Evolutionary conservation across 2,888 invertebrate species (phyloP).

Genomic region (Coelogynopora nodosa): DNA sequence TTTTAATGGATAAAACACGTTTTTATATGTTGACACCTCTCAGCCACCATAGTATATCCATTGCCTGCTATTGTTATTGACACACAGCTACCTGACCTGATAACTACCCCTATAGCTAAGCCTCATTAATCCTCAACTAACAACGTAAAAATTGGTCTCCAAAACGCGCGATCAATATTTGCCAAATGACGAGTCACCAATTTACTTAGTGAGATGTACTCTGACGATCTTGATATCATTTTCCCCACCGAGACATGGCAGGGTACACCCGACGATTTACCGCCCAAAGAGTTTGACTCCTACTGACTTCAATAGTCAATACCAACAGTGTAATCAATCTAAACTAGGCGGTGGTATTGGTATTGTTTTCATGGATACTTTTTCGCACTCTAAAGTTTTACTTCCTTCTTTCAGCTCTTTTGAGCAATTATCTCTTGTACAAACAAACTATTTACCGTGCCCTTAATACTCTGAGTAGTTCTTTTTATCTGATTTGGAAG

Average conservation of each 20-base stretch:
- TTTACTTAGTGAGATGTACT: not conserved
- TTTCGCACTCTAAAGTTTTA: not conserved
- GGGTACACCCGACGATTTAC: not conserved
- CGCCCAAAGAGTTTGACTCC: not conserved
- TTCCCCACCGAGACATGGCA: not conserved
- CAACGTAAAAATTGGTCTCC: not conserved
- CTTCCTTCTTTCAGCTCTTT: not conserved
- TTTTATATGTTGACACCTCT: too few relatives aligned
- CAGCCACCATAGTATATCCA: too few relatives aligned
- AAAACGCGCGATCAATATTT: constrained; percentile 12
- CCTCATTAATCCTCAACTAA: not conserved
- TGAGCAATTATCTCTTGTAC: not conserved
- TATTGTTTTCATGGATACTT: not conserved
- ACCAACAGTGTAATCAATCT: not conserved
- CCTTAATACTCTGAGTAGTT: not conserved
- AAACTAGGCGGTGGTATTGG: not conserved
- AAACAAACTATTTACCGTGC: not conserved
- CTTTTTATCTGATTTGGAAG: constrained; percentile 2
- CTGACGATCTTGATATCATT: not conserved
- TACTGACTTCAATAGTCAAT: not conserved
- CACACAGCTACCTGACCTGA: not conserved
- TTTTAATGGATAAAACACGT: too few relatives aligned
- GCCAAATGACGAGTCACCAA: not conserved
- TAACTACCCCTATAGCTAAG: not conserved
- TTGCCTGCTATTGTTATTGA: too few relatives aligned